These are phyloP conservation scores for Halcyon badia DNA, from an alignment of 2,797 vertebrate species.

Conservation along the genomic window DNA sequence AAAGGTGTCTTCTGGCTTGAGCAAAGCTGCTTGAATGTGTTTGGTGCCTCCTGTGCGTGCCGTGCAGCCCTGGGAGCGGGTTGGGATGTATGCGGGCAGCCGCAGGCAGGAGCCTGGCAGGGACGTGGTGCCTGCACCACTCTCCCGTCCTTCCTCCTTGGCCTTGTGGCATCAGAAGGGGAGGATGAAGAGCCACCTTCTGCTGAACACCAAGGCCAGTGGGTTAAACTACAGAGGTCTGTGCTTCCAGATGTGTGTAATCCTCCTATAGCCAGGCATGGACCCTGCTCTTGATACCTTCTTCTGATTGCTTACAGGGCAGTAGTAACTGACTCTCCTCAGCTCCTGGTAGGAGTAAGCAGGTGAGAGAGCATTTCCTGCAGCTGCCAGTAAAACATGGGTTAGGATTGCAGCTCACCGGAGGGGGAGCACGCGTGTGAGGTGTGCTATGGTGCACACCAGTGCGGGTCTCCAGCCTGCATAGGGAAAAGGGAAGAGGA, in stretches of 20 bases:
- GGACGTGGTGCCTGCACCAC: too few species aligned
- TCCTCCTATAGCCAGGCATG: neutral
- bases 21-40: neutral
- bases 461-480: neutral
- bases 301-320: neutral
- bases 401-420: neutral
- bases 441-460: neutral
- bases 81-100: neutral
- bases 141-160: fast-evolving
- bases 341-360: neutral
- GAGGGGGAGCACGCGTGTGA: fast-evolving
- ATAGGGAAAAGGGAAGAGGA: neutral
- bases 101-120: neutral
- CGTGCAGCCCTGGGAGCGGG: neutral
- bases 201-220: neutral
- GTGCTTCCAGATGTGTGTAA: neutral
- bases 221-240: neutral
- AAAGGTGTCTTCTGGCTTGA: neutral
- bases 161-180: neutral
- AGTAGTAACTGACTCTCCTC: neutral
- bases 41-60: neutral
- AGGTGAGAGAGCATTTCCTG: neutral
- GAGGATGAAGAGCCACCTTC: neutral
- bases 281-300: neutral
- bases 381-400: neutral